Evolutionary conservation across 2,888 invertebrate species (phyloP).

Genomic region (Cancer borealis): DNA sequence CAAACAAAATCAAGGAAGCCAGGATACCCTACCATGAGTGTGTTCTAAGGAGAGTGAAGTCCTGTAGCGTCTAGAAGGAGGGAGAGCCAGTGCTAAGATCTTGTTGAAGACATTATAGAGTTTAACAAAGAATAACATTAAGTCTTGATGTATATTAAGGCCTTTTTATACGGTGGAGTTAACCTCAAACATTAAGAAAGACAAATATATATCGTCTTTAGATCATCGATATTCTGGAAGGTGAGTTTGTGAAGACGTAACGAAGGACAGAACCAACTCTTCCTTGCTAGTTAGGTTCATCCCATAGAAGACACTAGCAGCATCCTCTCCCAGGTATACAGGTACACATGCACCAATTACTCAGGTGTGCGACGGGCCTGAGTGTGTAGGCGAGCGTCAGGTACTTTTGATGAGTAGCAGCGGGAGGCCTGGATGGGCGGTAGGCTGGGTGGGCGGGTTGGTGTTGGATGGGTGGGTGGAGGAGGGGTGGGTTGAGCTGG

Average conservation of each 20-base stretch:
- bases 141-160: no score
- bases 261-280: neutral
- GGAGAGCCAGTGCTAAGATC: neutral
- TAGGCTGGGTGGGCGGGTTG: neutral
- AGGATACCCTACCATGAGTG: neutral
- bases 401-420: conserved; percentile 9
- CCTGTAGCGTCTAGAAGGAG: no score
- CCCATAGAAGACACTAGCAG: neutral
- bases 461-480: neutral
- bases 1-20: neutral
- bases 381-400: neutral
- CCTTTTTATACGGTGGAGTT: no score
- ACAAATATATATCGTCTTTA: no score
- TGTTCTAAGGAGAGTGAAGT: neutral
- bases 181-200: no score
- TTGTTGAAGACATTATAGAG: no score
- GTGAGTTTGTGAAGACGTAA: neutral
- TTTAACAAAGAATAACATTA: no score
- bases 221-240: neutral
- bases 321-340: neutral
- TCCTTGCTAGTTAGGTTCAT: neutral
- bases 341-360: neutral
- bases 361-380: neutral
- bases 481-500: neutral
- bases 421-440: neutral